These are phyloP conservation scores for Lepidurus couesii DNA, from an alignment of 1,140 invertebrate genomes.

Conservation along the genomic window DNA sequence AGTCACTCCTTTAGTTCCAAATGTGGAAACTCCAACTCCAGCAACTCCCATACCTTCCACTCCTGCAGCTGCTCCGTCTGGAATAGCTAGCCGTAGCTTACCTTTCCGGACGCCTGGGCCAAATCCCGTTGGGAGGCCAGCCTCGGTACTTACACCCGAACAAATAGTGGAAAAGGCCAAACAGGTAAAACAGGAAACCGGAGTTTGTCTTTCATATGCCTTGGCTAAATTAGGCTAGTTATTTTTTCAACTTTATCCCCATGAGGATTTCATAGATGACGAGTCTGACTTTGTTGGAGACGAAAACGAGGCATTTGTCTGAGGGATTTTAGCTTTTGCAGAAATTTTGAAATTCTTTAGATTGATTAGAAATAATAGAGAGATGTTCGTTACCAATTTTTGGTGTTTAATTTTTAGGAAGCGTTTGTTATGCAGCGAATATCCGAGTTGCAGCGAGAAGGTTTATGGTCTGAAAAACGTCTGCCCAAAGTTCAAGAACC, in stretches of 20 bases:
- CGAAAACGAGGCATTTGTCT: neutral
- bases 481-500: conserved; percentile 90
- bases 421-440: conserved; percentile 89
- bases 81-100: neutral
- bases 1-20: neutral
- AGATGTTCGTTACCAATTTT: neutral
- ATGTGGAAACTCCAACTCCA: neutral
- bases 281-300: too few species aligned
- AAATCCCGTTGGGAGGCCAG: conserved; percentile 30
- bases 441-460: conserved; percentile 77
- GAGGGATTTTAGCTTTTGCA: neutral
- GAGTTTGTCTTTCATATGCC: neutral
- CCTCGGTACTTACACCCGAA: conserved; percentile 50
- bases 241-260: neutral
- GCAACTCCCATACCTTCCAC: conserved; percentile 1
- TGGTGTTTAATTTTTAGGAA: conserved; percentile 51
- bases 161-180: conserved; percentile 83
- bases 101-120: conserved; percentile 22
- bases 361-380: conserved; percentile 26
- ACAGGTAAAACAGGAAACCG: conserved; percentile 52
- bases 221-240: too few species aligned
- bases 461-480: conserved; percentile 85
- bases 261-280: too few species aligned
- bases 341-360: conserved; percentile 7
- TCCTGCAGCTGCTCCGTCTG: neutral